These are phyloP conservation scores for Psammodynastes pulverulentus DNA, from an alignment of 2,113 vertebrate genomes.

Conservation along the genomic window DNA sequence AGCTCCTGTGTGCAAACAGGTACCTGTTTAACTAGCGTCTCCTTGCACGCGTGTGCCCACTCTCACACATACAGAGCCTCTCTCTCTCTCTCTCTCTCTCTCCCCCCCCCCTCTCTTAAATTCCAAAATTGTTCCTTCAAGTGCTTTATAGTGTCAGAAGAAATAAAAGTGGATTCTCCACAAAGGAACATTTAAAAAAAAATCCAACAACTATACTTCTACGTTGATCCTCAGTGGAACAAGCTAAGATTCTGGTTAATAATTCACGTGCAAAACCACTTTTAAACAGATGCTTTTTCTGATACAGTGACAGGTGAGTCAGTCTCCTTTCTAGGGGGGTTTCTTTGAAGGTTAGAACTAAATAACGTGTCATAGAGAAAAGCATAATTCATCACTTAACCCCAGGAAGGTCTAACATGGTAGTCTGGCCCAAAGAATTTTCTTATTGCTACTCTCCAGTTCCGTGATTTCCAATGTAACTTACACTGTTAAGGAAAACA, in stretches of 20 bases:
- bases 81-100: no score
- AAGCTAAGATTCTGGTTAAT: background rate
- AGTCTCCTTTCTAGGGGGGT: background rate
- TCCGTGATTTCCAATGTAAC: background rate
- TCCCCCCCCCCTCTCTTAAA: no score
- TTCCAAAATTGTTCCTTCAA: background rate
- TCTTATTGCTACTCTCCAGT: constrained; percentile 29
- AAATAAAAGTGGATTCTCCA: background rate
- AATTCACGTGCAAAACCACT: background rate
- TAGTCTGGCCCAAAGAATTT: constrained; percentile 33
- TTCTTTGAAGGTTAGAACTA: background rate
- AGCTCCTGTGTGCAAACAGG: background rate
- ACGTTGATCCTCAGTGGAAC: background rate
- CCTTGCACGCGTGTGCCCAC: background rate
- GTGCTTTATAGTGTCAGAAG: background rate
- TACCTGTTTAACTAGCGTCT: background rate
- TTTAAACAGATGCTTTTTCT: background rate
- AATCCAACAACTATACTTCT: background rate
- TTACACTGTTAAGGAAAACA: no score
- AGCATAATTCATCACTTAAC: background rate
- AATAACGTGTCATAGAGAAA: background rate
- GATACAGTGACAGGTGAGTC: background rate
- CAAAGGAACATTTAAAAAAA: background rate
- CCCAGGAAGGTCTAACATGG: background rate
- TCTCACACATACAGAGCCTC: background rate